Evolutionary conservation across 2,113 vertebrate species (phyloP).

Genomic region (Acrocephalus kingi): DNA sequence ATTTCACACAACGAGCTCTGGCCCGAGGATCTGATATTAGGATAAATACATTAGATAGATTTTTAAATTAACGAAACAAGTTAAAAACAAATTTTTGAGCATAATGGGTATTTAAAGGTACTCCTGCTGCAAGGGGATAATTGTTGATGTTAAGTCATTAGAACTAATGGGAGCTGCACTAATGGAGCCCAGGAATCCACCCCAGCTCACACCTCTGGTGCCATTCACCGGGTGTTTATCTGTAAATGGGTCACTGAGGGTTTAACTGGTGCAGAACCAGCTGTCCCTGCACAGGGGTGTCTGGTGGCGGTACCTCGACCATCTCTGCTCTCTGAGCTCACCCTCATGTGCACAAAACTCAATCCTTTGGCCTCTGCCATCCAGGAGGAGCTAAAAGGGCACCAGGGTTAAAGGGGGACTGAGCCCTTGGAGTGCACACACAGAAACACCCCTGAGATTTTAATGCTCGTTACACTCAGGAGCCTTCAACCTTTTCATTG

Average conservation of each 20-base stretch:
- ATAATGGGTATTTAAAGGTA: background rate
- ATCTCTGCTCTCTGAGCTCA: background rate
- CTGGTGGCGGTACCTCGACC: background rate
- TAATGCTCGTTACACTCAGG: conserved; percentile 42
- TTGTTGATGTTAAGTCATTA: background rate
- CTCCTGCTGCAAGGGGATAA: background rate
- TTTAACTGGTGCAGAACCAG: background rate
- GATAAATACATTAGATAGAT: background rate
- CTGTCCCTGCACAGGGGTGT: background rate
- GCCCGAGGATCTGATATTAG: background rate
- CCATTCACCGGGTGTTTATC: fast-evolving
- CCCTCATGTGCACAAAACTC: background rate
- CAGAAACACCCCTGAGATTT: conserved; percentile 45
- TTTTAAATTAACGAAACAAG: conserved; percentile 38
- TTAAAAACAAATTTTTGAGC: background rate
- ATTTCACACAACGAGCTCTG: background rate
- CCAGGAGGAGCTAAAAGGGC: conserved; percentile 32
- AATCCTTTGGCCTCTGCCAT: background rate
- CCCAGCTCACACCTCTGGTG: background rate
- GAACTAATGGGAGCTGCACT: background rate
- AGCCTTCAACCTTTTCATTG: conserved; percentile 25
- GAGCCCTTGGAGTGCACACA: background rate
- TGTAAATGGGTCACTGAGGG: background rate
- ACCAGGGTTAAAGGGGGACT: conserved; percentile 19
- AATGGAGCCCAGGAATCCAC: background rate